Conservation (phyloP, 2,113 vertebrate genomes). For the Pollimyrus isidori region DNA sequence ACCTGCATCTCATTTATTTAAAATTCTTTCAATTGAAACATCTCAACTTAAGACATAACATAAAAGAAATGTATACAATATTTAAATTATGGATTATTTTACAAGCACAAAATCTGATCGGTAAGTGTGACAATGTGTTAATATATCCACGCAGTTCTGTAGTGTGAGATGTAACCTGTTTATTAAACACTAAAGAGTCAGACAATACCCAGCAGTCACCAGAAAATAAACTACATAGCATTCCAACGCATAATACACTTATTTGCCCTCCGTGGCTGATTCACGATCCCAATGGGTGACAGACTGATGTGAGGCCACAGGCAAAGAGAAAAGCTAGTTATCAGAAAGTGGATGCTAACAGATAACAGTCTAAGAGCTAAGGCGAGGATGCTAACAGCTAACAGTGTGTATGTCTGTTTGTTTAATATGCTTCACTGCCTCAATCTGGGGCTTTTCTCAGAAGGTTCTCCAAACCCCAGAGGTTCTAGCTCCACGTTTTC, state of each 20-base stretch:
- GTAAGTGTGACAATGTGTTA: neutral
- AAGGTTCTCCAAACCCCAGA: neutral
- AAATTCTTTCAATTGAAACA: neutral
- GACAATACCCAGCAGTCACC: neutral
- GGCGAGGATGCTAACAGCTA: neutral
- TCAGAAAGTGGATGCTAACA: neutral
- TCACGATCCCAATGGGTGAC: neutral
- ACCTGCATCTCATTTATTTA: neutral
- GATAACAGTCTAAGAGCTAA: neutral
- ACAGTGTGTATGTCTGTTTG: neutral
- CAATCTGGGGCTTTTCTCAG: neutral
- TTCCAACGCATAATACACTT: neutral
- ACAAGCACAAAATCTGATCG: neutral
- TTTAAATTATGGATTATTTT: neutral
- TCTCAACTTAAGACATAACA: neutral
- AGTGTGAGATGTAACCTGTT: neutral
- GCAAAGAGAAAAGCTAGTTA: neutral
- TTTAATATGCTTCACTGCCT: neutral
- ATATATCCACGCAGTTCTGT: neutral
- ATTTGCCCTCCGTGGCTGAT: neutral
- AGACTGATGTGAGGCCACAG: neutral
- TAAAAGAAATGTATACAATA: neutral
- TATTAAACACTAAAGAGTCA: neutral
- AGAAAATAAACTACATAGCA: neutral
- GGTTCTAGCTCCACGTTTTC: neutral